Evolutionary conservation across 2,888 invertebrate genomes (phyloP).

Genomic region (Chrysodeixis includens): DNA sequence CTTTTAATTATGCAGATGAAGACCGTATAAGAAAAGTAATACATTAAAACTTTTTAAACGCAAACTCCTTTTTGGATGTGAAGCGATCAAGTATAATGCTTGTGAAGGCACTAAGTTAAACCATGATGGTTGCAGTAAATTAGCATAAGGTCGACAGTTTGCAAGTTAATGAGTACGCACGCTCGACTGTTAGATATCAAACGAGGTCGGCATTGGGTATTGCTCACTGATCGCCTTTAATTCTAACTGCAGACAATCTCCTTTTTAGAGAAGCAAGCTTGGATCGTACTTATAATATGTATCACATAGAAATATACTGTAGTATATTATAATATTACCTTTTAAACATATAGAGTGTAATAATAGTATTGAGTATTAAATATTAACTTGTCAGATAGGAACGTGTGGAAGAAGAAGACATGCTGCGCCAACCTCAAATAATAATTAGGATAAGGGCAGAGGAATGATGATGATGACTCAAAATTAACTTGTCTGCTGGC

Average conservation of each 20-base stretch:
- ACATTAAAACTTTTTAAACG: conserved; percentile 1
- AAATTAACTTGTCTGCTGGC: too few relatives aligned
- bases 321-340: too few relatives aligned
- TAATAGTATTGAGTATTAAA: too few relatives aligned
- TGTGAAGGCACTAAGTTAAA: conserved; percentile 35
- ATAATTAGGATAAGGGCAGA: too few relatives aligned
- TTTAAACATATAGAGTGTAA: too few relatives aligned
- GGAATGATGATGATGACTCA: too few relatives aligned
- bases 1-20: conserved; percentile 3
- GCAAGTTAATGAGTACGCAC: conserved; percentile 61
- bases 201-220: conserved; percentile 55
- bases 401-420: too few relatives aligned
- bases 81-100: conserved; percentile 12
- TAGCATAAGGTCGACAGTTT: conserved; percentile 61
- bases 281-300: background rate
- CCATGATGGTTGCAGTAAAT: conserved; percentile 55
- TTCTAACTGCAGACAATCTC: conserved; percentile 44
- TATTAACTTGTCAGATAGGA: too few relatives aligned
- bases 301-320: background rate
- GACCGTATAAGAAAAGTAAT: background rate
- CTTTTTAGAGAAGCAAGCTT: conserved; percentile 16
- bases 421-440: too few relatives aligned
- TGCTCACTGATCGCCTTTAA: conserved; percentile 55
- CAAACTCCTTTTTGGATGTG: conserved; percentile 7
- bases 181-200: conserved; percentile 56